phyloP scores from a whole-genome alignment of 2,113 vertebrate genomes.

The Semnornis frantzii region DNA sequence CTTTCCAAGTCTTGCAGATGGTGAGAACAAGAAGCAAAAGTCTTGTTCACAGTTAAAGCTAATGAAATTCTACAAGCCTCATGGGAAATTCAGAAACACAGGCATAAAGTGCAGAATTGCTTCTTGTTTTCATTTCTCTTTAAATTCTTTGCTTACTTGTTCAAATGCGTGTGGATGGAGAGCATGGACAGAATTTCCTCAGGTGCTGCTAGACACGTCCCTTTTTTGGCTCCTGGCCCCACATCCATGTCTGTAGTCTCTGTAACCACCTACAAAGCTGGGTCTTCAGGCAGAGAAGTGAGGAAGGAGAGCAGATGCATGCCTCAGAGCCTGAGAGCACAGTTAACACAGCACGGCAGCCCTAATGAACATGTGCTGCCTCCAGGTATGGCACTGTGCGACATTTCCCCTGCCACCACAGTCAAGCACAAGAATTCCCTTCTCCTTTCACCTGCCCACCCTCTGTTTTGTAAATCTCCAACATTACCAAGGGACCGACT shows the following conservation, averaged over 20 bases:
- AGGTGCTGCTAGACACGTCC: neutral
- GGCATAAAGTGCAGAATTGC: neutral
- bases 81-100: neutral
- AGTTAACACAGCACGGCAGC: neutral
- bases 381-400: neutral
- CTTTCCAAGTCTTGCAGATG: neutral
- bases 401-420: neutral
- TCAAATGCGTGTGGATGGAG: neutral
- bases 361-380: neutral
- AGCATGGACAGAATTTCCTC: neutral
- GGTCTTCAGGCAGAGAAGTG: neutral
- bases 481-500: neutral
- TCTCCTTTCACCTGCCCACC: neutral
- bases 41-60: neutral
- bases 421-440: neutral
- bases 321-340: neutral
- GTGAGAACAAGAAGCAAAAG: neutral
- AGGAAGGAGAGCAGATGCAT: neutral
- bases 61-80: slow-evolving; percentile 11
- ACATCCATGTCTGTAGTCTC: neutral
- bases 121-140: neutral
- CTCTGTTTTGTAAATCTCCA: neutral
- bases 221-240: neutral
- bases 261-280: neutral
- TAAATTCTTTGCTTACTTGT: neutral